These are phyloP conservation scores for Conomelus anceps DNA, from an alignment of 2,888 invertebrate genomes.

Conservation along the genomic window DNA sequence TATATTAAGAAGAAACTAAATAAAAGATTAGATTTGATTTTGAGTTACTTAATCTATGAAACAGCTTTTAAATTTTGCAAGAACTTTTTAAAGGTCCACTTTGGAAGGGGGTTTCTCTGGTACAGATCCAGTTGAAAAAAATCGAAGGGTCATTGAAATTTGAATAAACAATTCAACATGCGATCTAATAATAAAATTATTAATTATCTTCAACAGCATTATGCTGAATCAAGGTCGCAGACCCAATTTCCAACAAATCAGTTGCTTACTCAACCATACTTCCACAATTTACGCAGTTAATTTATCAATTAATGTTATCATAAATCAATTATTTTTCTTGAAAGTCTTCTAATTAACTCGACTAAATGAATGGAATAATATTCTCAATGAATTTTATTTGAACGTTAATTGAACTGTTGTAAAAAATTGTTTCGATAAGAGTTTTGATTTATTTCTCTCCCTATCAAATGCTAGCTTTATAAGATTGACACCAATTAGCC, in stretches of 20 bases:
- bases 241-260: not conserved
- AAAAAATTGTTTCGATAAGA: not conserved
- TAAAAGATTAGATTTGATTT: no score
- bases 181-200: not conserved
- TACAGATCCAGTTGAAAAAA: not conserved
- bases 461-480: not conserved
- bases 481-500: not conserved
- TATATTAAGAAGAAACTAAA: no score
- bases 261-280: not conserved
- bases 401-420: not conserved
- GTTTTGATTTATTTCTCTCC: not conserved
- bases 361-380: not conserved
- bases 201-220: not conserved
- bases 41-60: no score
- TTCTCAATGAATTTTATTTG: not conserved
- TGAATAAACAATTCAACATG: not conserved
- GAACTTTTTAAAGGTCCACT: not conserved
- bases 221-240: not conserved
- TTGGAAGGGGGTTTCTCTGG: no score
- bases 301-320: not conserved
- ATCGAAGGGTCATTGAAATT: not conserved
- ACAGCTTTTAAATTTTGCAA: no score
- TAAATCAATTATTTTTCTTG: not conserved
- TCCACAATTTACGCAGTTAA: not conserved
- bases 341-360: not conserved